phyloP scores from a whole-genome alignment of 2,888 invertebrate genomes.

The Punctoribates punctum region DNA sequence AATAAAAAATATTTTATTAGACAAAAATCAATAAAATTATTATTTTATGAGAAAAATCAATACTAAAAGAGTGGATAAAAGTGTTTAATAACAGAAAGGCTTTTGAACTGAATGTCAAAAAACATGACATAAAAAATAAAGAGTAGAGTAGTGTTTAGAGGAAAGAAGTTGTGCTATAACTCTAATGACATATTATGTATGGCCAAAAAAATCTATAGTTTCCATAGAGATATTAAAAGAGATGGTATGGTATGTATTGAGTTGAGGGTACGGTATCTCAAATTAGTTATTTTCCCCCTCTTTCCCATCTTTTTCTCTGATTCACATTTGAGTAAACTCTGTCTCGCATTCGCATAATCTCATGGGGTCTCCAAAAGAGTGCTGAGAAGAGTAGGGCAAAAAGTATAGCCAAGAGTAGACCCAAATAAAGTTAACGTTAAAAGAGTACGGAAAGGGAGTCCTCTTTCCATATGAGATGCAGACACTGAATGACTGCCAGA shows the following conservation, averaged over 20 bases:
- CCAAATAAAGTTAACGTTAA: not conserved
- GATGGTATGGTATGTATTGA: constrained; percentile 10
- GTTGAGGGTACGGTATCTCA: constrained; percentile 23
- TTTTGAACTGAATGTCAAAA: not conserved
- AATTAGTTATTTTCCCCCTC: constrained; percentile 36
- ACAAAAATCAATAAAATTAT: constrained; percentile 17
- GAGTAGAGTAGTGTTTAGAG: not conserved
- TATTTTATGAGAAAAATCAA: not conserved
- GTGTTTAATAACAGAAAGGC: constrained; percentile 8
- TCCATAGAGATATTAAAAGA: constrained; percentile 35
- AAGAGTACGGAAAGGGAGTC: constrained; percentile 11
- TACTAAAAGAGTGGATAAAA: not conserved
- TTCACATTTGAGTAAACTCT: not conserved
- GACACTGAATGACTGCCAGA: not conserved
- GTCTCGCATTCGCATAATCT: constrained; percentile 15
- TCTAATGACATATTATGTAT: not conserved
- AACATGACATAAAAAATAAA: too few species aligned
- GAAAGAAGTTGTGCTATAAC: not conserved
- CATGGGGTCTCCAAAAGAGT: constrained; percentile 24
- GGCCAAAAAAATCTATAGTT: constrained; percentile 29
- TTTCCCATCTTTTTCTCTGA: constrained; percentile 14
- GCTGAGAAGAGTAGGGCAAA: not conserved
- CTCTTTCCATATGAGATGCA: not conserved
- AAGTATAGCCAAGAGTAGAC: not conserved
- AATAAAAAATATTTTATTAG: not conserved